phyloP scores from a whole-genome alignment of 2,797 vertebrate genomes.

The Carcharodon carcharias region DNA sequence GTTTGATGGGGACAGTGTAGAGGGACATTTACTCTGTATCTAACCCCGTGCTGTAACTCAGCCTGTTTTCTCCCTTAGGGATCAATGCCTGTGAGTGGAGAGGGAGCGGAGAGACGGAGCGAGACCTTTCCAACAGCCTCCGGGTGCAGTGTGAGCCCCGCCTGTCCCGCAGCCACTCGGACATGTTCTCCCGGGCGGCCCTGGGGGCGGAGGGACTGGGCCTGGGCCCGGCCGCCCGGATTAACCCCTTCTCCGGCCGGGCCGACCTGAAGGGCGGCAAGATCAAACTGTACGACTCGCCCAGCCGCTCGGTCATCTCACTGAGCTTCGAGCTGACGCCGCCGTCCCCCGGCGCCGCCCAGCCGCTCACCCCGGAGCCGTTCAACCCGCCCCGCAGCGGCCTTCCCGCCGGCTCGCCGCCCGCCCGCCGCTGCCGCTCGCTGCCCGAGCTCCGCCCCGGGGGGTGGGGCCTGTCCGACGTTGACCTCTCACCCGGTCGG shows the following conservation, averaged over 20 bases:
- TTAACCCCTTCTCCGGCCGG: slow-evolving; percentile 91
- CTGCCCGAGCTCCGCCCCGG: slow-evolving; percentile 67
- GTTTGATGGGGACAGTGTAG: too few species aligned
- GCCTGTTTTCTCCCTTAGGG: not conserved
- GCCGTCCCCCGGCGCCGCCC: slow-evolving; percentile 49
- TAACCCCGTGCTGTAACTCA: too few species aligned
- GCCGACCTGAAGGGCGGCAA: slow-evolving; percentile 89
- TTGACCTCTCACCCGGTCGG: slow-evolving; percentile 32
- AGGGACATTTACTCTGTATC: too few species aligned
- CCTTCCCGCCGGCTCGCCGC: slow-evolving; percentile 43
- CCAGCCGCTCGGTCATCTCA: slow-evolving; percentile 83
- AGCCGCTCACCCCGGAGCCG: slow-evolving; percentile 49
- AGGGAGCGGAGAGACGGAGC: slow-evolving; percentile 30
- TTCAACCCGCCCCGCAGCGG: slow-evolving; percentile 49
- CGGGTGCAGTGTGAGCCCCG: slow-evolving; percentile 57
- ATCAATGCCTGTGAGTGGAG: not conserved
- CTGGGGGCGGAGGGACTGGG: not conserved
- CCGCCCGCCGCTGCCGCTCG: slow-evolving; percentile 72
- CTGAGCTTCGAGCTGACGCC: slow-evolving; percentile 75
- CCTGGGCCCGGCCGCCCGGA: slow-evolving; percentile 51
- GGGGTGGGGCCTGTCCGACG: slow-evolving; percentile 38
- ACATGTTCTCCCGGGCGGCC: slow-evolving; percentile 59
- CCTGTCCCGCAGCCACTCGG: slow-evolving; percentile 77
- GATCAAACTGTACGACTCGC: slow-evolving; percentile 88
- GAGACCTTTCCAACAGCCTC: not conserved